Conservation (phyloP, 92 coral and sea anemone genomes). For the Galaxea fascicularis region DNA sequence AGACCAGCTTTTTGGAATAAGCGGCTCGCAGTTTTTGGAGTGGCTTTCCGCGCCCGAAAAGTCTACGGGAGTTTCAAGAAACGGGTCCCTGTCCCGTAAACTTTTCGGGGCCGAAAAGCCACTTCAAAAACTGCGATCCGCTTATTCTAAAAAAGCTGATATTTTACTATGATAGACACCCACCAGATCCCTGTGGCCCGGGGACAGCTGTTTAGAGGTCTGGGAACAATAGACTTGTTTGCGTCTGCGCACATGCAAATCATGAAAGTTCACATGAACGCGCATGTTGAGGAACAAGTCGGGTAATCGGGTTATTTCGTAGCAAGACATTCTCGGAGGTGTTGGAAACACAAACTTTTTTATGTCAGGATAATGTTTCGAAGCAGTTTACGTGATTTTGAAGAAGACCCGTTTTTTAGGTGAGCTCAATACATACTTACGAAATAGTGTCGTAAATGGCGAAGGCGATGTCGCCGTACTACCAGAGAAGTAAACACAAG, state of each 20-base stretch:
- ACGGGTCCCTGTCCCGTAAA: no score
- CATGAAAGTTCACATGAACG: not conserved
- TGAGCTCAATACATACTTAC: not conserved
- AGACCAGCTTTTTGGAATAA: no score
- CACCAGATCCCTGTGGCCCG: not conserved
- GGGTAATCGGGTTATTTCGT: no score
- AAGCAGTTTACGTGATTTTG: conserved; percentile 65
- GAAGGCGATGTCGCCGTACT: no score
- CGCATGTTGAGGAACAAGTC: not conserved
- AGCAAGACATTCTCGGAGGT: not conserved
- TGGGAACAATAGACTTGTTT: not conserved
- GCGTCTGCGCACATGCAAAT: not conserved
- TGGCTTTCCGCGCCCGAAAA: no score
- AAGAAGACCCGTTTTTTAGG: conserved; percentile 94
- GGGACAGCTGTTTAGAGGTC: not conserved
- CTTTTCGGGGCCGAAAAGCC: no score
- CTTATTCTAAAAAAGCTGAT: no score
- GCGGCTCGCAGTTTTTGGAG: no score
- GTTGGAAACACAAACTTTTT: not conserved
- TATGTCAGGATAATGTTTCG: conserved; percentile 24
- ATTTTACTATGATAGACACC: no score
- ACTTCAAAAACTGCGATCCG: no score
- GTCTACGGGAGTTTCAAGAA: no score
- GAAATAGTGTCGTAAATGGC: not conserved
- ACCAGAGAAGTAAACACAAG: no score